Base-by-base conservation (phyloP, 2,113 vertebrate genomes). In the Rhynchomys soricoides region DNA sequence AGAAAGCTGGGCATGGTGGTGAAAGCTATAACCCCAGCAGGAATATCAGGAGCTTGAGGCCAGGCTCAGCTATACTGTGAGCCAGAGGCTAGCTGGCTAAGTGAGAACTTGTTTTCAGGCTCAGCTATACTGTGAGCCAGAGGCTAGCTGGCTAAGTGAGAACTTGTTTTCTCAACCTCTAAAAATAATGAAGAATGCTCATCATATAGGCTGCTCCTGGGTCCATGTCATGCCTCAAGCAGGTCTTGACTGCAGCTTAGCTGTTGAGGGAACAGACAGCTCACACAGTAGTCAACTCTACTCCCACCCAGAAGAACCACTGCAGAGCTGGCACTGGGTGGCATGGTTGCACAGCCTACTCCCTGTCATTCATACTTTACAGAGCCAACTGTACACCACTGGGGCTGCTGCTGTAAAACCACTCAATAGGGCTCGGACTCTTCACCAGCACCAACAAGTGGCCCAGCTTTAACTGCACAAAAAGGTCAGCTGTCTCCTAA, bases 231-330 rank as follows among this genome's bases (percentile, higher is more conserved):
- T 22, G 17, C 9, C 17, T 16, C 19, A 4, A n/a, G 17, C 6
- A n/a, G 91, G 22, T 26, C 34, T 75, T 16, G 17, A 22, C 1
- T 34, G 37, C 1, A 4, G 40, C 16, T 29, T 75, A 21, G 90
- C 0, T 5, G n/a, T 15, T 3, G 4, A 70, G 43, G 50, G 0
- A 16, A 10, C 0, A 8, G 62, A 37, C 5, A 5, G 11, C 0
- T 17, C 4, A 6, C 11, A 7, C 5, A 29, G 40, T 4, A 5
- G 2, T 4, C 15, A 0, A 43, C 22, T 8, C 68, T 21, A 3
- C 1, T 45, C 7, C 1, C 6, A 13, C 24, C 0, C 7, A 1
- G 26, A 24, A 40, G 37, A 17, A 57, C 10, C 1, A 1, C 4
- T 34, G 12, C n/a, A 3, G 45, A 37, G 75, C 52, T 5, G 12